Evolutionary conservation across 1,140 invertebrate species (phyloP).

Genomic region (Liolophura sinensis): DNA sequence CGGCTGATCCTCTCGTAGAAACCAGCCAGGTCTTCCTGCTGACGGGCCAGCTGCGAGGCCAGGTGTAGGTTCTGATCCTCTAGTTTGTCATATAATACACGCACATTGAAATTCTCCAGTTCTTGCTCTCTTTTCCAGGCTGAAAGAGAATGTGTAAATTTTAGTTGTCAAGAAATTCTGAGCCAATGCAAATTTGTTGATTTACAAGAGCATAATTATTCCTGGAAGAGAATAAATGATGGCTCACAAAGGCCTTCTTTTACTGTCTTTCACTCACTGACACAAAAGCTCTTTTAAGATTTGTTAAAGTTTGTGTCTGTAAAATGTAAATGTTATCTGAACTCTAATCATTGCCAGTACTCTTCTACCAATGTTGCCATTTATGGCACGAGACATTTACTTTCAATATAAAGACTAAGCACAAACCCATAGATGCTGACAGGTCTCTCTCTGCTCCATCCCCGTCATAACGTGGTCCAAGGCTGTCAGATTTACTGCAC

Average conservation of each 20-base stretch:
- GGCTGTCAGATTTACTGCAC: constrained; percentile 15
- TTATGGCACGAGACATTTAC: no score
- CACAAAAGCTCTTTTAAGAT: no score
- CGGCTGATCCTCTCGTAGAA: constrained; percentile 51
- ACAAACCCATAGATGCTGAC: constrained; percentile 26
- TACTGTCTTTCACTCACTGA: no score
- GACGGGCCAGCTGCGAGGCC: constrained; percentile 50
- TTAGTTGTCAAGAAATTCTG: not conserved
- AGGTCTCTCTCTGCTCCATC: constrained; percentile 39
- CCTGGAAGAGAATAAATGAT: no score
- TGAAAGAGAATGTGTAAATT: constrained; percentile 7
- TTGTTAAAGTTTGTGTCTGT: no score
- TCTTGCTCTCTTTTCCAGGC: constrained; percentile 29
- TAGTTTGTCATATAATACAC: constrained; percentile 54
- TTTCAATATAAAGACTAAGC: not conserved
- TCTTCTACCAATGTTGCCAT: no score
- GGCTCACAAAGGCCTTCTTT: no score
- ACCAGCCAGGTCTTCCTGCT: constrained; percentile 45
- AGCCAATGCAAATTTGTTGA: not conserved
- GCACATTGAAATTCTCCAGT: constrained; percentile 54
- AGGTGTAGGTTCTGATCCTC: constrained; percentile 56
- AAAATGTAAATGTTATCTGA: no score
- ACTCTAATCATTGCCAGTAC: no score
- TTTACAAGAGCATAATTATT: no score
- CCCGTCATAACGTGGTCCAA: constrained; percentile 25